These are phyloP conservation scores for Agrotis ipsilon DNA, from an alignment of 2,888 invertebrate species.

Conservation along the genomic window DNA sequence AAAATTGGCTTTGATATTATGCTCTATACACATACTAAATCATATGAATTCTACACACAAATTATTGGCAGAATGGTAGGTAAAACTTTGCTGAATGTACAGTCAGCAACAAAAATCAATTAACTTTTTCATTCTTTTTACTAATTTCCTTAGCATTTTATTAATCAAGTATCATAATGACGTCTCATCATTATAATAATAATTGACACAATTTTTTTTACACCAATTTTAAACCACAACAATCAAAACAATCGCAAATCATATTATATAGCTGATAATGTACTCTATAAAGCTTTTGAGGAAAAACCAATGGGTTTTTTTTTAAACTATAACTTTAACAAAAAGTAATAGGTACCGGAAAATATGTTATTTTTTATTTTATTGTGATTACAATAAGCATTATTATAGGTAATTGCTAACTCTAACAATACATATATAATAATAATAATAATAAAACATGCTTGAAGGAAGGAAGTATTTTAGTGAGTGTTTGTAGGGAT, in stretches of 20 bases:
- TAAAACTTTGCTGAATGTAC: no score
- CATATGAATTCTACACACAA: no score
- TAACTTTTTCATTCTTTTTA: background rate
- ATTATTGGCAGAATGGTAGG: no score
- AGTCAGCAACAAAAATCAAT: background rate
- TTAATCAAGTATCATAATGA: no score
- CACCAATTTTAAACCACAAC: background rate
- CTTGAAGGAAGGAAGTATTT: no score
- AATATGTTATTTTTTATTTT: background rate
- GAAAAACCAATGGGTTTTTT: background rate
- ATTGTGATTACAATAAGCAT: background rate
- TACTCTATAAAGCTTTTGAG: background rate
- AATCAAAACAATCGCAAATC: no score
- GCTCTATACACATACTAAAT: no score
- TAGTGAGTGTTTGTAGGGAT: no score
- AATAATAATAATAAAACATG: no score
- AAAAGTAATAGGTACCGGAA: background rate
- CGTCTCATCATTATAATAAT: background rate
- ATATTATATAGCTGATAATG: background rate
- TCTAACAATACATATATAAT: background rate
- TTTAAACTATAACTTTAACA: background rate
- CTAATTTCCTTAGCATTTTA: no score
- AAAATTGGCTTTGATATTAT: no score
- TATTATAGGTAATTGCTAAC: background rate
- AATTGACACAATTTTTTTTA: no score